Evolutionary conservation across 1,140 invertebrate genomes (phyloP).

Genomic region (Zaprionus davidi): DNA sequence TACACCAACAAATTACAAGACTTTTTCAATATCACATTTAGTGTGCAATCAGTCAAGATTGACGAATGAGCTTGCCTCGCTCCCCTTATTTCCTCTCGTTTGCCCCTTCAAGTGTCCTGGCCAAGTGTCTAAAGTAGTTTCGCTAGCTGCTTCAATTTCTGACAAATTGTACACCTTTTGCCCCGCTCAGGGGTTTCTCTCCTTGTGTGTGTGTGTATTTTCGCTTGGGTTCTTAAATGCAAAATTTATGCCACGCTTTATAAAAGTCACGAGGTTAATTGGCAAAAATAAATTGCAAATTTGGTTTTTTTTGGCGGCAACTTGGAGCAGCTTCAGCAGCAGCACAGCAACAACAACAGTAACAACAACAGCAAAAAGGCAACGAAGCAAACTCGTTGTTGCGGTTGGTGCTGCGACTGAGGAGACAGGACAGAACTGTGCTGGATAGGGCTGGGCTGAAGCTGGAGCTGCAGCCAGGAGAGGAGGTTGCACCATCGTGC

Average conservation of each 20-base stretch:
- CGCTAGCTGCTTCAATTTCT: conserved; percentile 13
- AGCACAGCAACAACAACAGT: conserved; percentile 25
- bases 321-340: conserved; percentile 51
- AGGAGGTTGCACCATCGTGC: conserved; percentile 42
- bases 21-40: not conserved
- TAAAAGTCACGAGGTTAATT: conserved; percentile 83
- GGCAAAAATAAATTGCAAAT: conserved; percentile 83
- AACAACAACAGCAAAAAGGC: conserved; percentile 23
- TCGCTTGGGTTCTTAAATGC: conserved; percentile 52
- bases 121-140: conserved; percentile 45
- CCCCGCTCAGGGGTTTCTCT: not conserved
- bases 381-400: conserved; percentile 50
- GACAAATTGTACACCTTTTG: conserved; percentile 37
- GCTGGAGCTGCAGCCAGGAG: conserved; percentile 14
- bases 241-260: conserved; percentile 82
- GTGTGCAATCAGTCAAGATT: conserved; percentile 7
- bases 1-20: not conserved
- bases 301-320: conserved; percentile 71
- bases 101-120: not conserved
- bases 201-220: conserved; percentile 2
- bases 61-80: not conserved
- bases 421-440: not conserved
- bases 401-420: conserved; percentile 45
- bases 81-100: not conserved
- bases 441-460: conserved; percentile 6